Conservation (phyloP, 2,888 invertebrate species). For the Capitulum mitella region DNA sequence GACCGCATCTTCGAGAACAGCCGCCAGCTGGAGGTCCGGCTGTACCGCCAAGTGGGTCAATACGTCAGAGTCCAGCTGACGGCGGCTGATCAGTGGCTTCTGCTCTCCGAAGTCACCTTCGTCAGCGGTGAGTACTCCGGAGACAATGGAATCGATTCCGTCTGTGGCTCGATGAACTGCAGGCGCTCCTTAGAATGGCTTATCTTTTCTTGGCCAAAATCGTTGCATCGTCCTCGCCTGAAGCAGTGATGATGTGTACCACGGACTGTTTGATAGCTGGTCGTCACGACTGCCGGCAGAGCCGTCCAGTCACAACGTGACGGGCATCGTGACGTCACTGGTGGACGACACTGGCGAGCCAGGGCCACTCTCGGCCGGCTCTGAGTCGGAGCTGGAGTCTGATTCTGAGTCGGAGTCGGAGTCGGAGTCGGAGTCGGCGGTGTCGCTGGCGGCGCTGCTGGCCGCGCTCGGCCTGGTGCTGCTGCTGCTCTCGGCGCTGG, state of each 20-base stretch:
- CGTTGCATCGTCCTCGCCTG: no score
- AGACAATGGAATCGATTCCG: no score
- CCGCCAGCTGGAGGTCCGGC: conserved; percentile 69
- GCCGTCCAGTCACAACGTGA: background rate
- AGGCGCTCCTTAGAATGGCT: no score
- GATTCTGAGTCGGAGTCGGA: background rate
- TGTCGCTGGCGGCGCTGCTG: conserved; percentile 15
- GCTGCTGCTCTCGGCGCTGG: conserved; percentile 6
- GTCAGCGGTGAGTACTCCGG: conserved; percentile 52
- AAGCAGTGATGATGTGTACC: no score
- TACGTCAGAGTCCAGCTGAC: conserved; percentile 69
- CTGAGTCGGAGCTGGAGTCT: background rate
- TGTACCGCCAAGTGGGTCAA: conserved; percentile 71
- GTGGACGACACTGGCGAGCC: background rate
- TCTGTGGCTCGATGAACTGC: no score
- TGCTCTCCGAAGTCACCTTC: conserved; percentile 82
- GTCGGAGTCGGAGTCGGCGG: background rate
- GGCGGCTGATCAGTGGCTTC: conserved; percentile 77
- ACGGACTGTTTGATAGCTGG: no score
- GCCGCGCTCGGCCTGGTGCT: background rate
- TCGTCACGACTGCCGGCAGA: no score
- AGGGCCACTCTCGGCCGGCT: background rate
- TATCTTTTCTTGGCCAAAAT: no score
- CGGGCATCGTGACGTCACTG: background rate
- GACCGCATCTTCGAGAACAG: conserved; percentile 73